phyloP scores from a whole-genome alignment of 2,888 invertebrate species.

The Drosophila ezoana region DNA sequence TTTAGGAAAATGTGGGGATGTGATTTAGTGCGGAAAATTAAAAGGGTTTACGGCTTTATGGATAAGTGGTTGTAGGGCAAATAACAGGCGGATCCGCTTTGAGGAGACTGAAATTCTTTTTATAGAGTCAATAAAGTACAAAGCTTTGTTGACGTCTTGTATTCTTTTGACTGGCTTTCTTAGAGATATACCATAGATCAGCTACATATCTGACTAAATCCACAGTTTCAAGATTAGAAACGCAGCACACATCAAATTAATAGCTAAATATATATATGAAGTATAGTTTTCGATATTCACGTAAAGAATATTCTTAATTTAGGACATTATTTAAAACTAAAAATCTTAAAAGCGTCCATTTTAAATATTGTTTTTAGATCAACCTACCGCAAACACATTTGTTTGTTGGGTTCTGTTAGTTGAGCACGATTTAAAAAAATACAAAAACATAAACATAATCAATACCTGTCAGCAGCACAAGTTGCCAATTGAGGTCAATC shows the following conservation, averaged over 20 bases:
- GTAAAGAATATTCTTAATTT: too few relatives aligned
- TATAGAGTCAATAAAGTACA: conserved; percentile 17
- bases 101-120: conserved; percentile 2
- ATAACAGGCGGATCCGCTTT: conserved; percentile 25
- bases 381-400: too few relatives aligned
- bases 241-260: too few relatives aligned
- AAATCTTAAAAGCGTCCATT: too few relatives aligned
- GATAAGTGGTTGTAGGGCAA: conserved; percentile 30
- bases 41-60: conserved; percentile 33
- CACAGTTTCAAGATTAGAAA: too few relatives aligned
- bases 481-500: conserved; percentile 56
- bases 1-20: conserved; percentile 16
- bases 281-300: too few relatives aligned
- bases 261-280: too few relatives aligned
- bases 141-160: not conserved
- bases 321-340: too few relatives aligned
- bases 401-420: not conserved
- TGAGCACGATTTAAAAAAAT: not conserved
- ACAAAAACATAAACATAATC: conserved; percentile 43
- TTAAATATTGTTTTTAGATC: too few relatives aligned
- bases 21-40: conserved; percentile 51
- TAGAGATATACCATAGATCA: too few relatives aligned
- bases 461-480: conserved; percentile 57
- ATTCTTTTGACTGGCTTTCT: not conserved
- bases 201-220: too few relatives aligned